Conservation (phyloP, 1,140 invertebrate genomes). For the Prorops nasuta region DNA sequence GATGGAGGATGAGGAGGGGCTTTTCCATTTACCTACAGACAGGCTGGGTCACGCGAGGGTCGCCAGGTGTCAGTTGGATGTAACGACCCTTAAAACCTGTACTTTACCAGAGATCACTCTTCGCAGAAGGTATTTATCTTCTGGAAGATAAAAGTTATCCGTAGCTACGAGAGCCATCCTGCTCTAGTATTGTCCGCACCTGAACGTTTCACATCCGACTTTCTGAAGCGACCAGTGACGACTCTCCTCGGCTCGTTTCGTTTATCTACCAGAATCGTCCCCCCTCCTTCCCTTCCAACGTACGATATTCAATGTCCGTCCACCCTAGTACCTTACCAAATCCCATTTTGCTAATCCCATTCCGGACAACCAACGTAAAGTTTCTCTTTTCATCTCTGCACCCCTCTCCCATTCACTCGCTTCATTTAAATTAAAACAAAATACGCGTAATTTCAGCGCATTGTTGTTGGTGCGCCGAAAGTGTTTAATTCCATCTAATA, state of each 20-base stretch:
- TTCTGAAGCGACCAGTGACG: background rate
- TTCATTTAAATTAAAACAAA: too few relatives aligned
- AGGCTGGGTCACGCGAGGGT: constrained; percentile 6
- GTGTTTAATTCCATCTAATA: too few relatives aligned
- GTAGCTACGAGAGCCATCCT: background rate
- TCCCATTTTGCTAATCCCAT: background rate
- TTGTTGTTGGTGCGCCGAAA: too few relatives aligned
- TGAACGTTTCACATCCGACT: constrained; percentile 5
- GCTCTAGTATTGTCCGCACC: constrained; percentile 7
- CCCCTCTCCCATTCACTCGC: background rate
- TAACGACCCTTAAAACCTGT: constrained; percentile 14
- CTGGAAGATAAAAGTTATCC: constrained; percentile 24
- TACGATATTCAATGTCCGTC: background rate
- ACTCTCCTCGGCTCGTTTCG: too few relatives aligned
- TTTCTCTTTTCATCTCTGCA: background rate
- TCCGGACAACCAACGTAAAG: too few relatives aligned
- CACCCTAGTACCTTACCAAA: background rate
- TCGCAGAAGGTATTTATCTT: constrained; percentile 22
- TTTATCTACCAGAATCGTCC: too few relatives aligned
- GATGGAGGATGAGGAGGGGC: constrained; percentile 1
- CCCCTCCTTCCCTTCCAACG: background rate
- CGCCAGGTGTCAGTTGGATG: too few relatives aligned
- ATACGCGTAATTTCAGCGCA: too few relatives aligned
- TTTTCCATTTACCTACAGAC: constrained; percentile 13
- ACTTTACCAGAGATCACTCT: background rate